Evolutionary conservation across 2,888 invertebrate species (phyloP).

Genomic region (Proisotoma minuta): DNA sequence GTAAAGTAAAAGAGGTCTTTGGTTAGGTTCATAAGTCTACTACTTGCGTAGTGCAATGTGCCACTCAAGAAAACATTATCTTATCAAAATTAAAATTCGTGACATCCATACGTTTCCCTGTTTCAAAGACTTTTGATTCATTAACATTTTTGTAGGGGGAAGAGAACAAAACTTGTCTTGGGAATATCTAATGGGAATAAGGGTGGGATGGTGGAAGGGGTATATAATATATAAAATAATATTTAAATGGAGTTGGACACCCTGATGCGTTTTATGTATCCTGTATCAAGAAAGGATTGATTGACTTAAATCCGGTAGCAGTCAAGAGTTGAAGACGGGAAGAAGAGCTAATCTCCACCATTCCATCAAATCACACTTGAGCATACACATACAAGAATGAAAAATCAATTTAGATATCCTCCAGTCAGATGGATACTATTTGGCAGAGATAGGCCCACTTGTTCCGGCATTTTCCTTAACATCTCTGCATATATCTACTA

Average conservation of each 20-base stretch:
- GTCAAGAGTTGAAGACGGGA: slow-evolving; percentile 11
- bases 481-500: background rate
- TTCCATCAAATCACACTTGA: slow-evolving; percentile 10
- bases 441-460: background rate
- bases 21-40: too few species aligned
- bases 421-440: background rate
- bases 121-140: background rate
- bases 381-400: slow-evolving; percentile 8
- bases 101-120: background rate
- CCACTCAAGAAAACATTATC: background rate
- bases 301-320: slow-evolving; percentile 21
- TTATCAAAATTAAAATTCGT: background rate
- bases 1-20: background rate
- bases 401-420: slow-evolving; percentile 17
- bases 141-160: background rate
- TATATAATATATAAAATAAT: background rate
- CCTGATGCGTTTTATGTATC: slow-evolving; percentile 15
- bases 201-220: background rate
- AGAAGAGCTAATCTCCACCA: slow-evolving; percentile 13
- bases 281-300: slow-evolving; percentile 7
- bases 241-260: slow-evolving; percentile 13
- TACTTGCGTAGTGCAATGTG: background rate
- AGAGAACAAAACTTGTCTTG: too few species aligned
- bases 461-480: background rate
- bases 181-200: too few species aligned